Evolutionary conservation across 1,140 invertebrate species (phyloP).

Genomic region (Lethocerus indicus): DNA sequence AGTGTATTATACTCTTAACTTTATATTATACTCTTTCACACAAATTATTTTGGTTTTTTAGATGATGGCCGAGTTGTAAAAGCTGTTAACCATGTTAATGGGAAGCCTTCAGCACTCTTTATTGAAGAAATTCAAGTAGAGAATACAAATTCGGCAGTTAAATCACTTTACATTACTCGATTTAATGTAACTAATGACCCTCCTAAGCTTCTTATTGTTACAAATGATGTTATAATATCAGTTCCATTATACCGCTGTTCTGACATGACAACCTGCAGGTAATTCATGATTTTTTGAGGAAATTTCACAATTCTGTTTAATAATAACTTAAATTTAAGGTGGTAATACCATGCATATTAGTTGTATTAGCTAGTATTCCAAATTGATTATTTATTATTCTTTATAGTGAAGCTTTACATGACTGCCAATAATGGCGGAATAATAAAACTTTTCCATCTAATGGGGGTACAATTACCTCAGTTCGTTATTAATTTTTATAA

Average conservation of each 20-base stretch:
- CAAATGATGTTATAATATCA: conserved; percentile 68
- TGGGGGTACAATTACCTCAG: too few species aligned
- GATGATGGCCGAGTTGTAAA: conserved; percentile 86
- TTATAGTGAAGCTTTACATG: too few species aligned
- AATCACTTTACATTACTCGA: conserved; percentile 46
- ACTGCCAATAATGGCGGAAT: too few species aligned
- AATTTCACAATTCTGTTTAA: too few species aligned
- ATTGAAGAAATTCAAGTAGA: conserved; percentile 73
- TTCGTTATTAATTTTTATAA: too few species aligned
- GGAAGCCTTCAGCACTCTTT: conserved; percentile 44
- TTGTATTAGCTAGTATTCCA: too few species aligned
- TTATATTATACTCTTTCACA: background rate
- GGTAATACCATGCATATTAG: too few species aligned
- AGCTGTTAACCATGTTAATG: conserved; percentile 57
- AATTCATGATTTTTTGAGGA: conserved; percentile 17
- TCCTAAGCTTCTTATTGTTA: conserved; percentile 77
- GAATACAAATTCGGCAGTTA: conserved; percentile 42
- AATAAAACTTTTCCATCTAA: too few species aligned
- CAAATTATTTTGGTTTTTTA: conserved; percentile 23
- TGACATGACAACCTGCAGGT: conserved; percentile 47
- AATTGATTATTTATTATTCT: too few species aligned
- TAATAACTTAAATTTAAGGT: too few species aligned
- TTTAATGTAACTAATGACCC: conserved; percentile 27
- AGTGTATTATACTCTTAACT: conserved; percentile 1
- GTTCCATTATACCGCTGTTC: conserved; percentile 74